These are phyloP conservation scores for Fragum sueziense DNA, from an alignment of 2,888 invertebrate species.

Conservation along the genomic window DNA sequence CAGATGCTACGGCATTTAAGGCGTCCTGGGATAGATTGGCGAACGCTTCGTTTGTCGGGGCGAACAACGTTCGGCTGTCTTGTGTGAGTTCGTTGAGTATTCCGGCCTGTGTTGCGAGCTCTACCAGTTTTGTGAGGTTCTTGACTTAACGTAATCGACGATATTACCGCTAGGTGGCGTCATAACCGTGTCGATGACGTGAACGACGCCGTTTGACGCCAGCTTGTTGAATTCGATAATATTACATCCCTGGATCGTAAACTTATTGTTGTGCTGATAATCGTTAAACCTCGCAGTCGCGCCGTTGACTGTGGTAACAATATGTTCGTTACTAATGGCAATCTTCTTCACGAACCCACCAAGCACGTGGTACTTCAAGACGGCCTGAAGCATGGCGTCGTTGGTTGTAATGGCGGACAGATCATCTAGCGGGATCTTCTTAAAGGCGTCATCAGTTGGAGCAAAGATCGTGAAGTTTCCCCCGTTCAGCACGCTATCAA, in stretches of 20 bases:
- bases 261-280: constrained; percentile 20
- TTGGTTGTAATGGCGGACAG: constrained; percentile 21
- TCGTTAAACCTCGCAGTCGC: constrained; percentile 12
- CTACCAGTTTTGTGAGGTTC: constrained; percentile 59
- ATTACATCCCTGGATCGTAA: constrained; percentile 53
- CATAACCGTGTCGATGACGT: constrained; percentile 37
- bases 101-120: constrained; percentile 51
- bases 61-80: constrained; percentile 58
- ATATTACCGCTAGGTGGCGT: constrained; percentile 63
- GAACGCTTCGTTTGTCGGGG: constrained; percentile 63
- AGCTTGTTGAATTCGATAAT: constrained; percentile 55
- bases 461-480: constrained; percentile 18
- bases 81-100: constrained; percentile 55
- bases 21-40: constrained; percentile 24
- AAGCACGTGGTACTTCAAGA: constrained; percentile 66
- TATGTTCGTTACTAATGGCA: not conserved
- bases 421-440: not conserved
- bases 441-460: not conserved
- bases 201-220: constrained; percentile 65
- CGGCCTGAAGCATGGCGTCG: constrained; percentile 41
- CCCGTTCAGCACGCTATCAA: not conserved
- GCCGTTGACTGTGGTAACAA: constrained; percentile 4
- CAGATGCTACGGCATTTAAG: not conserved
- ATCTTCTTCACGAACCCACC: constrained; percentile 25
- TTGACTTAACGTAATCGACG: constrained; percentile 57